Base-by-base conservation (phyloP, 2,888 invertebrate species). In the Hydrotaea diabolus region DNA sequence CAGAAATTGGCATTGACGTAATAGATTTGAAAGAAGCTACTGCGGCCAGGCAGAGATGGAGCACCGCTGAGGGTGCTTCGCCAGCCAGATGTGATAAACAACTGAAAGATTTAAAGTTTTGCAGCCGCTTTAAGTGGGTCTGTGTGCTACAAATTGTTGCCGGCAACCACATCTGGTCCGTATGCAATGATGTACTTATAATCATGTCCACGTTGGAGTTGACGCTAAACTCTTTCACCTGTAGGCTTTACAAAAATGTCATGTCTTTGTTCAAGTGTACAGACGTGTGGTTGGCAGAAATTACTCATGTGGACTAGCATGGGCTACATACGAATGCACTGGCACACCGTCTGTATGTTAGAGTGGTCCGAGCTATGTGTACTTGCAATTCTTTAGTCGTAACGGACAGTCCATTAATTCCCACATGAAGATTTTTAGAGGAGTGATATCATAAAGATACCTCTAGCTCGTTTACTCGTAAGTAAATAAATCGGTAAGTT, bases 21-120 rank as follows among this genome's bases (percentile, higher is more conserved):
- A 79, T 75, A 43, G 82, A 74, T 77, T 78, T 31, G 17, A 17
- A 43, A 43, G 21, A n/a, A 55, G 59, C 36, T 17, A 19, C 43
- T 21, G 19, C 21, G 57, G 57, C 9, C 2, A 26, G 5, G 15
- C 26, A 5, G 0, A 23, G n/a, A 23, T n/a, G 62, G 21, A 59
- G 21, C 15, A 53, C 36, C 2, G 59, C 11, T 26, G 4, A 39
- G 19, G 39, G 19, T 26, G 31, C 57, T 55, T 59, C 49, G 64
- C 9, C 19, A 72, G 36, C 69, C 62, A 77, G 73, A 74, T 77
- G 74, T 74, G 26, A 74, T 76, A 82, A 59, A 69, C 76, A 79
- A 77, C 53, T 49, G 82, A 77, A 82, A 66, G 76, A 57, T 73
- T 79, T 74, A 80, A 82, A 76, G 77, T 80, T 82, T 79, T 73